Percentiles rank a stretch among this genome's conserved stretches.
phyloP scores from a whole-genome alignment of 2,888 invertebrate species.

The Dyspetes luteomarginatus region DNA sequence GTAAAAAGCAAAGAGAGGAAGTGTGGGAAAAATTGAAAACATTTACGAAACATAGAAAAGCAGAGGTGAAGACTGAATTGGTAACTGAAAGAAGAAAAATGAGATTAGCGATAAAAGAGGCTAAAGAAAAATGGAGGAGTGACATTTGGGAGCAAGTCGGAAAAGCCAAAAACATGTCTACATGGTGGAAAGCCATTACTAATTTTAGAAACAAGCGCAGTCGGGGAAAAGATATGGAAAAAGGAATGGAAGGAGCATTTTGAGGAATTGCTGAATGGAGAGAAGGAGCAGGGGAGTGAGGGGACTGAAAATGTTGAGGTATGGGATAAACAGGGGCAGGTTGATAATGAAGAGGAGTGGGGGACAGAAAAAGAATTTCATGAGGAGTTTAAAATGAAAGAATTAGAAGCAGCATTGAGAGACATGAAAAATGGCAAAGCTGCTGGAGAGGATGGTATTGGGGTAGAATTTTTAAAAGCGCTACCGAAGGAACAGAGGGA shows the following conservation, averaged over 20 bases:
- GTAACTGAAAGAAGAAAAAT: neutral
- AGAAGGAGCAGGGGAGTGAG: neutral
- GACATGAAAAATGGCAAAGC: conserved; percentile 31
- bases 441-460: conserved; percentile 37
- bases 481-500: neutral
- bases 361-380: conserved; percentile 1
- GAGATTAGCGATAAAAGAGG: neutral
- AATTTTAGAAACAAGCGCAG: neutral
- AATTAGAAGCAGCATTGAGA: conserved; percentile 10
- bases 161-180: conserved; percentile 30
- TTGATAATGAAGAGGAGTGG: neutral
- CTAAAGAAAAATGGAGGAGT: conserved; percentile 4
- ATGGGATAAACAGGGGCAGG: neutral
- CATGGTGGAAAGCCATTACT: conserved; percentile 23
- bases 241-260: conserved; percentile 12
- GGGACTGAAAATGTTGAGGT: neutral
- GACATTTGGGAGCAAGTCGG: conserved; percentile 20
- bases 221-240: conserved; percentile 10
- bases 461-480: conserved; percentile 42
- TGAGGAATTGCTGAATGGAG: conserved; percentile 8
- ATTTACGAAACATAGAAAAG: conserved; percentile 10
- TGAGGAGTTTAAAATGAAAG: neutral
- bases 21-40: conserved; percentile 11
- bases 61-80: neutral
- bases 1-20: conserved; percentile 21